Percentiles rank a stretch among this genome's conserved stretches.
These are phyloP conservation scores for Noctuana brunneofusca DNA, from an alignment of 2,888 invertebrate genomes.

Conservation along the genomic window DNA sequence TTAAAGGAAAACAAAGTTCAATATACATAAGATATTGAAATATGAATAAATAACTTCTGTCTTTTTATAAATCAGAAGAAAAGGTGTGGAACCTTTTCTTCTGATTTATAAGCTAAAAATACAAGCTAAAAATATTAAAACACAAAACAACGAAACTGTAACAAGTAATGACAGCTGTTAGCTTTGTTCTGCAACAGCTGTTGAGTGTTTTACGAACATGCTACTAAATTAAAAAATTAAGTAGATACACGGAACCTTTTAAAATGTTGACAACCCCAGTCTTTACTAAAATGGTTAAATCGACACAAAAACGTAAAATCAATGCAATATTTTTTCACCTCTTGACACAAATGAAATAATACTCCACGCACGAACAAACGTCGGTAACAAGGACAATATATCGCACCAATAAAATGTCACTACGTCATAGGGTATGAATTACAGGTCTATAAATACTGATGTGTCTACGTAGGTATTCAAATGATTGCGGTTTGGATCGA, in stretches of 20 bases:
- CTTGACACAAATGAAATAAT: slow-evolving; percentile 6
- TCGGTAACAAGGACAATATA: slow-evolving; percentile 55
- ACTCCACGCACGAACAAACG: slow-evolving; percentile 39
- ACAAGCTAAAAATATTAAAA: not conserved
- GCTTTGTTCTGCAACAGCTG: slow-evolving; percentile 1
- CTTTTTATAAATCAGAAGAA: no score
- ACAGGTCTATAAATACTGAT: slow-evolving; percentile 69
- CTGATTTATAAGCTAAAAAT: no score
- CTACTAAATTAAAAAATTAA: slow-evolving; percentile 2
- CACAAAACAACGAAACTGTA: not conserved
- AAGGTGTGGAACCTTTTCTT: no score
- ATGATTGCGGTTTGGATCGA: slow-evolving; percentile 78
- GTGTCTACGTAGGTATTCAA: slow-evolving; percentile 74
- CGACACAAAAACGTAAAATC: not conserved
- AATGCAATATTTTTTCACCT: not conserved
- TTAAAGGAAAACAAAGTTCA: no score
- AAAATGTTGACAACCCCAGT: no score
- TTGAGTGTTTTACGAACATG: not conserved
- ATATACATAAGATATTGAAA: no score
- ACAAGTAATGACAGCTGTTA: slow-evolving; percentile 1
- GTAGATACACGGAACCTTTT: not conserved
- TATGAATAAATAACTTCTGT: no score
- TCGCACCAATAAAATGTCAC: slow-evolving; percentile 72
- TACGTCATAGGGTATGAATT: slow-evolving; percentile 62
- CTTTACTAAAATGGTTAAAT: no score